Evolutionary conservation across 2,113 vertebrate genomes (phyloP).

Genomic region (Clarias batrachus): DNA sequence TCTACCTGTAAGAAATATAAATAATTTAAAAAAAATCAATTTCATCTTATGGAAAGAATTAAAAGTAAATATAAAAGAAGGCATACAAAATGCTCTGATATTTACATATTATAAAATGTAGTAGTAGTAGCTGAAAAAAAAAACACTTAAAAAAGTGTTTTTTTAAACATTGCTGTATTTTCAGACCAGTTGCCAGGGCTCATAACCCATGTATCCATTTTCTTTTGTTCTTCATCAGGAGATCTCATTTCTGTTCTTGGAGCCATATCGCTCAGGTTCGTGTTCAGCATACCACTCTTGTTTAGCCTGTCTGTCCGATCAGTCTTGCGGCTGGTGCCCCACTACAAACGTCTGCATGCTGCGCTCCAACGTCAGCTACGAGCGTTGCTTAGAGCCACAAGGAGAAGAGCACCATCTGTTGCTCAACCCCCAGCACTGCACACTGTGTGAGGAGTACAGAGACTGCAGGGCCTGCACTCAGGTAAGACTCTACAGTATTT

Average conservation of each 20-base stretch:
- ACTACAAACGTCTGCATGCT: slow-evolving; percentile 73
- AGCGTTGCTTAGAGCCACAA: slow-evolving; percentile 68
- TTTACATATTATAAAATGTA: neutral
- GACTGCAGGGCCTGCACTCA: slow-evolving; percentile 86
- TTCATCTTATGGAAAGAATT: neutral
- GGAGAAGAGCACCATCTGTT: slow-evolving; percentile 73
- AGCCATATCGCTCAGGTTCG: slow-evolving; percentile 82
- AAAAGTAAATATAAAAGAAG: neutral
- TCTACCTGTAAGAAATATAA: neutral
- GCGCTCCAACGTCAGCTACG: slow-evolving; percentile 65
- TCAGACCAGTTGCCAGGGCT: neutral
- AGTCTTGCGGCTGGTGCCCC: slow-evolving; percentile 89
- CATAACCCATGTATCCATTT: neutral
- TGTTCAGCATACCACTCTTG: slow-evolving; percentile 82
- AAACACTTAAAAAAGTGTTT: neutral
- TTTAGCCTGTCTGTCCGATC: slow-evolving; percentile 84
- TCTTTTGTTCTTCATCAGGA: slow-evolving; percentile 67
- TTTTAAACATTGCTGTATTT: neutral
- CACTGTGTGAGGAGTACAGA: slow-evolving; percentile 85
- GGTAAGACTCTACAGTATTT: slow-evolving; percentile 61
- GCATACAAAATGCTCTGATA: neutral
- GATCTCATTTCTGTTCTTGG: slow-evolving; percentile 89
- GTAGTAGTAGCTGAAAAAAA: neutral
- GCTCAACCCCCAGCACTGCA: slow-evolving; percentile 82
- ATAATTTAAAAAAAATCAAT: neutral